Conservation (phyloP, 1,140 invertebrate genomes). For the Drosophila arizonae region DNA sequence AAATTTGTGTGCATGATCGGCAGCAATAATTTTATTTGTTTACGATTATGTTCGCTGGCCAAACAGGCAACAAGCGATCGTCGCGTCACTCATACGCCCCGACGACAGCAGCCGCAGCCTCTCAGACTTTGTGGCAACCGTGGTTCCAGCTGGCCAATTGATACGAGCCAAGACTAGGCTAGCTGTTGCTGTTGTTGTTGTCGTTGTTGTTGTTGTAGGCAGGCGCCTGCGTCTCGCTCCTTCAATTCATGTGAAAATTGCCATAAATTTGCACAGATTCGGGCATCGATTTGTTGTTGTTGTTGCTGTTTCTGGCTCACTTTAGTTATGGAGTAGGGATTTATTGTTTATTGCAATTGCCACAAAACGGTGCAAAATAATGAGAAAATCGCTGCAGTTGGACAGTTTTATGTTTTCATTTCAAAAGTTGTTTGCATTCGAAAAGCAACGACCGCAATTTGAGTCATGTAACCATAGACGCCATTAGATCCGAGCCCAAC, state of each 20-base stretch:
- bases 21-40: slow-evolving; percentile 82
- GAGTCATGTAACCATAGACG: slow-evolving; percentile 65
- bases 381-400: slow-evolving; percentile 73
- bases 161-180: slow-evolving; percentile 21
- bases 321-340: slow-evolving; percentile 55
- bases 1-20: slow-evolving; percentile 81
- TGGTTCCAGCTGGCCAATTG: slow-evolving; percentile 28
- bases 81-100: slow-evolving; percentile 79
- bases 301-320: not conserved
- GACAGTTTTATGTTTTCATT: slow-evolving; percentile 81
- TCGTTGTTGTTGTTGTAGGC: slow-evolving; percentile 67
- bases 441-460: slow-evolving; percentile 35
- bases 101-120: slow-evolving; percentile 59
- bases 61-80: slow-evolving; percentile 69
- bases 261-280: slow-evolving; percentile 69
- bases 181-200: slow-evolving; percentile 55
- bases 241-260: slow-evolving; percentile 79
- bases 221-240: slow-evolving; percentile 59
- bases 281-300: slow-evolving; percentile 23
- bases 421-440: slow-evolving; percentile 74
- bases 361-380: slow-evolving; percentile 81
- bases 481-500: slow-evolving; percentile 54
- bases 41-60: slow-evolving; percentile 80
- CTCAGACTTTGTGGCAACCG: slow-evolving; percentile 58
- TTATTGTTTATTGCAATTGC: slow-evolving; percentile 81